Conservation (phyloP, 2,888 invertebrate genomes). For the Noctua comes region DNA sequence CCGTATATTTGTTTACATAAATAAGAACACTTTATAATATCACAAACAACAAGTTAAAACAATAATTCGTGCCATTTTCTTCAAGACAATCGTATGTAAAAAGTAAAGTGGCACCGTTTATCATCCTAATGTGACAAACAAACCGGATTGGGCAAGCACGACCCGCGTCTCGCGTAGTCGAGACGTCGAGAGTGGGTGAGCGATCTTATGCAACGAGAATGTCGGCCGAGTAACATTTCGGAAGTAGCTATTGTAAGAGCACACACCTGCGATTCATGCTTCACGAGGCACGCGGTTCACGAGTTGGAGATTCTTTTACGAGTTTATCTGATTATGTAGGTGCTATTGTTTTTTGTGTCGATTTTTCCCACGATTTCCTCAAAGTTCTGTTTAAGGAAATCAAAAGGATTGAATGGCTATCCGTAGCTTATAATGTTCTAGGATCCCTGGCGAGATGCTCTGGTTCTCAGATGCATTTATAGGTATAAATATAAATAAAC, state of each 20-base stretch:
- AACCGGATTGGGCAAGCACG: slow-evolving; percentile 62
- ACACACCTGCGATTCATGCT: slow-evolving; percentile 50
- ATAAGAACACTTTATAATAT: background rate
- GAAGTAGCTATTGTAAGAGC: slow-evolving; percentile 73
- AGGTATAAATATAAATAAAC: background rate
- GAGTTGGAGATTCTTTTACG: slow-evolving; percentile 37
- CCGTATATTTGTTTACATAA: background rate
- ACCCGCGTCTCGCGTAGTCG: slow-evolving; percentile 6
- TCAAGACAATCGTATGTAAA: slow-evolving; percentile 34
- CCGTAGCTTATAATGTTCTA: too few relatives aligned
- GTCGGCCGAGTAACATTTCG: slow-evolving; percentile 77
- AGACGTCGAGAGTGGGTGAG: slow-evolving; percentile 66
- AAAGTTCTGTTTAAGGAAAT: background rate
- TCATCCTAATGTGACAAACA: slow-evolving; percentile 53
- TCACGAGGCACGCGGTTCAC: slow-evolving; percentile 47
- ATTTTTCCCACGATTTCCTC: background rate
- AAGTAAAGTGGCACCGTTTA: slow-evolving; percentile 32
- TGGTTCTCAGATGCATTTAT: background rate
- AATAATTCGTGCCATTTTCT: slow-evolving; percentile 6
- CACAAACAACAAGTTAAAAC: background rate
- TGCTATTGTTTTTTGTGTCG: background rate
- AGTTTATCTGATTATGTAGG: background rate
- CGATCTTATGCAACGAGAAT: slow-evolving; percentile 78
- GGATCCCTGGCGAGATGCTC: background rate
- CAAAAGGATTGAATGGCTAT: background rate